These are phyloP conservation scores for Notolabrus celidotus DNA, from an alignment of 2,797 vertebrate species.

Conservation along the genomic window DNA sequence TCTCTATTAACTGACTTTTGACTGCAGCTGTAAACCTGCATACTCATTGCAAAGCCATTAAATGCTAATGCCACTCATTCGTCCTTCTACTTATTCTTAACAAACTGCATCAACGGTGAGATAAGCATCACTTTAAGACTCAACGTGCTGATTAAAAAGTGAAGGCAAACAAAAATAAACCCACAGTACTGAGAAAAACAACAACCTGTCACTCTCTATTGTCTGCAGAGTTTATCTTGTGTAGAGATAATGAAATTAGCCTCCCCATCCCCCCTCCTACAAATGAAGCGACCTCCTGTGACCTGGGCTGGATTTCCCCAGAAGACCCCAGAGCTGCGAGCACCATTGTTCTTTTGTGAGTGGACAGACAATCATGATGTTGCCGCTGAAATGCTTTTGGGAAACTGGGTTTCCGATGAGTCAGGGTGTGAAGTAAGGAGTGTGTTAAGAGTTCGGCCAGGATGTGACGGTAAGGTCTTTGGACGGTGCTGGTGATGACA, in stretches of 20 bases:
- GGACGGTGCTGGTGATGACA: slow-evolving; percentile 44
- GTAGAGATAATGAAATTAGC: slow-evolving; percentile 81
- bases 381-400: slow-evolving; percentile 58
- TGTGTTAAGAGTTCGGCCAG: slow-evolving; percentile 41
- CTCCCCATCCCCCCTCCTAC: slow-evolving; percentile 52
- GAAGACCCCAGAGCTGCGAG: slow-evolving; percentile 45
- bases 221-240: slow-evolving; percentile 79
- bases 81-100: background rate
- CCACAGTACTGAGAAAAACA: background rate
- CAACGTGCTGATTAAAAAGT: background rate
- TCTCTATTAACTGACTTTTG: no score
- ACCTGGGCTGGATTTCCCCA: slow-evolving; percentile 67
- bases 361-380: slow-evolving; percentile 71
- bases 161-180: background rate
- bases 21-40: no score
- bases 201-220: slow-evolving; percentile 52
- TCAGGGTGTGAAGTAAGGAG: slow-evolving; percentile 51
- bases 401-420: slow-evolving; percentile 68
- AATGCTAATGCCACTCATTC: background rate
- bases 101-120: background rate
- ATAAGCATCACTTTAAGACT: background rate
- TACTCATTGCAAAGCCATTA: no score
- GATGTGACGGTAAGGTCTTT: slow-evolving; percentile 20
- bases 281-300: slow-evolving; percentile 65
- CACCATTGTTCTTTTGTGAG: slow-evolving; percentile 75